Evolutionary conservation across 1,140 invertebrate genomes (phyloP).

Genomic region (Eumeta japonica): DNA sequence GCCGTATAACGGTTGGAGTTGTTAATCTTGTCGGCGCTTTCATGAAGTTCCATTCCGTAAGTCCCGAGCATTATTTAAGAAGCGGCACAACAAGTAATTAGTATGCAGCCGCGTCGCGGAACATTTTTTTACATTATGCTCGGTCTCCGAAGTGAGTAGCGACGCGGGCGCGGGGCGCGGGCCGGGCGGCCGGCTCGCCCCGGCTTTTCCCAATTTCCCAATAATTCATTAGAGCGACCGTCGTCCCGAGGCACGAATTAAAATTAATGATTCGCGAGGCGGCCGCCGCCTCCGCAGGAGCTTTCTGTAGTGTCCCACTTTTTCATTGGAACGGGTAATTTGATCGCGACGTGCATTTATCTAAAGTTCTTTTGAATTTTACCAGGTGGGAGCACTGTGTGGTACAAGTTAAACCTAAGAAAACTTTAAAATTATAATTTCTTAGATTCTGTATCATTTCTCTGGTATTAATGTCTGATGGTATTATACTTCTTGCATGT

Average conservation of each 20-base stretch:
- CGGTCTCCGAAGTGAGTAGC: conserved; percentile 50
- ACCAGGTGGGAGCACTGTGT: too few relatives aligned
- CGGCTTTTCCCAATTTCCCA: conserved; percentile 53
- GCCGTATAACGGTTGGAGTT: conserved; percentile 40
- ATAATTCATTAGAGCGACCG: conserved; percentile 52
- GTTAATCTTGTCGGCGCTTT: conserved; percentile 40
- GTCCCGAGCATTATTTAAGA: conserved; percentile 31
- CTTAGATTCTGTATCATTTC: too few relatives aligned
- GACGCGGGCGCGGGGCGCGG: conserved; percentile 28
- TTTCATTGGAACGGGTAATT: conserved; percentile 44
- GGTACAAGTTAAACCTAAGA: too few relatives aligned
- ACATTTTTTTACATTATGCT: conserved; percentile 58
- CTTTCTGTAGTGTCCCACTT: conserved; percentile 45
- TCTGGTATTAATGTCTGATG: too few relatives aligned
- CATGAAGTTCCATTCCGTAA: conserved; percentile 32
- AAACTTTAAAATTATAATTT: too few relatives aligned
- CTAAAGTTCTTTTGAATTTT: too few relatives aligned
- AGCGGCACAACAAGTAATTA: conserved; percentile 51
- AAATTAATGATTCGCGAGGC: conserved; percentile 55
- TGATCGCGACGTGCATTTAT: conserved; percentile 26
- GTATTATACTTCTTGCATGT: too few relatives aligned
- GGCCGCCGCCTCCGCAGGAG: conserved; percentile 32
- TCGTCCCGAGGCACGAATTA: conserved; percentile 52
- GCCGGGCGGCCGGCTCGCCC: conserved; percentile 26
- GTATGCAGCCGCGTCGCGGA: conserved; percentile 44